Base-by-base conservation (phyloP, 2,888 invertebrate genomes). In the Empis stercorea region DNA sequence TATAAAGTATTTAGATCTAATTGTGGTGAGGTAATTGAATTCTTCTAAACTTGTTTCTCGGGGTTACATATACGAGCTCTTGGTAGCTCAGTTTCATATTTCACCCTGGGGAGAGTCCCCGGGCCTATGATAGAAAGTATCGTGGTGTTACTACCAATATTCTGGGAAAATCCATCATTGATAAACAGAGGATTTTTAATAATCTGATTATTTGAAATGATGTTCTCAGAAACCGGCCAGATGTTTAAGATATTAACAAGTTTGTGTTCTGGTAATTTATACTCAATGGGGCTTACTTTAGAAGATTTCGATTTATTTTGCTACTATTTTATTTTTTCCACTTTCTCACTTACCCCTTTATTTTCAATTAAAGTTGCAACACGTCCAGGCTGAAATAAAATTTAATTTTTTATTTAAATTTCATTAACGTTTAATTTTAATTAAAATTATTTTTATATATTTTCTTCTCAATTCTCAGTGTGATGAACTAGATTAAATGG, bases 281-380 rank as follows among this genome's bases (percentile, higher is more conserved):
- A 47, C 66, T 43, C 51, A 66, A 66, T 62, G 64, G 64, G 64
- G 64, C 64, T 64, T 63, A 64, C 55, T 51, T 55, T 58, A 60
- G 52, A 59, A 65, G 58, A 61, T 56, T 60, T 53, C 55, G 44
- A 52, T 39, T 1, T 3, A 11, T 45, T 50, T 42, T 39, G 5
- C 37, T 38, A 41, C 14, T 20, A 36, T 40, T 36, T 13, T 38
- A 43, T 30, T 30, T 43, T 30, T 30, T 43, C 37, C 32, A 44
- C 42, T 27, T 30, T 32, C 27, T 44, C 41, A 64, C 76, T 76
- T 72, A 92, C 91, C 76, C 87, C 79, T 61, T 76, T 76, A 61
- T 87, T 81, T 65, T 84, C 80, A 46, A 92, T 73, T 43, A 93
- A 73, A 17, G 92, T 93, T 11, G 86, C 93, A 34, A 93, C 93